Evolutionary conservation across 2,113 vertebrate species (phyloP), one percentile per base, ranked within the genome.

Genomic region (Hyla sarda): DNA sequence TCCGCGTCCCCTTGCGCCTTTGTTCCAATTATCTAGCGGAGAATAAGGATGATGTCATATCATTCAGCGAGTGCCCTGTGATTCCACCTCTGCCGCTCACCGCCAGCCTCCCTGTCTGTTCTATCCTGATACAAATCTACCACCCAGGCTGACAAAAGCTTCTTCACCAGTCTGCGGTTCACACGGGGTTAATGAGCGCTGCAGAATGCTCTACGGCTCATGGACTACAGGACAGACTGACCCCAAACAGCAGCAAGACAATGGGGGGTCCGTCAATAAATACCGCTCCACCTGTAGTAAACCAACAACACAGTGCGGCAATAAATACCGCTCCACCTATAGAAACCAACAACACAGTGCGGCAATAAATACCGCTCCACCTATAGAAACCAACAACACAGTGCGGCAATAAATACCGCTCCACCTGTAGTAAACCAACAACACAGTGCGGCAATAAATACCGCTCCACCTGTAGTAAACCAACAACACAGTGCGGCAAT

Each of bases 31-130:
- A 23, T 71, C 47, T 34, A 7, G 67, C 34, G 52, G 47, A 72
- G 82, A 72, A 52, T 34, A 25, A 41, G 67, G 47, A 72, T 81
- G 78, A 83, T 72, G 82, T 83, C 30, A 71, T 54, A 23, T 25
- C 19, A 52, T 41, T 56, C 50, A 52, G 10, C 52, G 28, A 10
- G 25, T 28, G 25, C 47, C 62, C 82, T 52, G 17, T 82, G 28
- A 52, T 82, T 71, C 52, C 25, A 72, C 28, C 45, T 82, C 65
- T 54, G 32, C 41, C 5, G 58, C 47, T 34, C 37, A 2, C 41
- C 0, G 32, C 50, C 30, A 32, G 34, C 65, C 65, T 7, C 65
- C 1, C 56, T 1, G 21, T 17, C 28, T 21, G 10, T 11, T 72
- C 19, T 23, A 19, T 37, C 13, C 2, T 11, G 72, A 74, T 16